phyloP scores from a whole-genome alignment of 2,888 invertebrate species.

The Achlya flavicornis region DNA sequence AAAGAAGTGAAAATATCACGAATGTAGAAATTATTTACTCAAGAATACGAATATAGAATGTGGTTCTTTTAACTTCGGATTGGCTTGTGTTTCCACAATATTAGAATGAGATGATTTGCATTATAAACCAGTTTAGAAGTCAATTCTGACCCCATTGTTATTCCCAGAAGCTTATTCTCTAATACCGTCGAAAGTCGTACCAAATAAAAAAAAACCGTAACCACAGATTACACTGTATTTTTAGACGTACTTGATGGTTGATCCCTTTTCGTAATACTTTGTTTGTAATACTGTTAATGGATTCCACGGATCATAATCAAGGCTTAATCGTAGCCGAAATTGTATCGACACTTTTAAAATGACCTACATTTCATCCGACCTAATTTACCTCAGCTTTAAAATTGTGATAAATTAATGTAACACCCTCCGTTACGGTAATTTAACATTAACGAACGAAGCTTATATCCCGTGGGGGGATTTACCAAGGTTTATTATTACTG shows the following conservation, averaged over 20 bases:
- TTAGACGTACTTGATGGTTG: not conserved
- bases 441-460: not conserved
- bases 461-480: not conserved
- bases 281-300: conserved; percentile 54
- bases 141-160: too few relatives aligned
- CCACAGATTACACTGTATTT: too few relatives aligned
- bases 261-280: conserved; percentile 38
- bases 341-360: not conserved
- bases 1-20: too few relatives aligned
- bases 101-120: too few relatives aligned
- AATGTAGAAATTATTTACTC: too few relatives aligned
- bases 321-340: conserved; percentile 13
- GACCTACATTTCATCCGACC: not conserved
- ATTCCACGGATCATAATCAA: conserved; percentile 45
- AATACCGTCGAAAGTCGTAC: too few relatives aligned
- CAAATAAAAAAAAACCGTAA: not conserved
- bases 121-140: too few relatives aligned
- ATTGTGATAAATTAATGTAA: not conserved
- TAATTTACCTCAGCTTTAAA: not conserved
- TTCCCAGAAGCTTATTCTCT: too few relatives aligned
- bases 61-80: too few relatives aligned
- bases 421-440: not conserved
- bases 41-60: too few relatives aligned
- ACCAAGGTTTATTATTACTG: conserved; percentile 22
- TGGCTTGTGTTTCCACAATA: too few relatives aligned